A percentile compares a stretch with the other conserved stretches of the same genome.
Conservation (phyloP, 2,888 invertebrate genomes). For the Agrochola macilenta region DNA sequence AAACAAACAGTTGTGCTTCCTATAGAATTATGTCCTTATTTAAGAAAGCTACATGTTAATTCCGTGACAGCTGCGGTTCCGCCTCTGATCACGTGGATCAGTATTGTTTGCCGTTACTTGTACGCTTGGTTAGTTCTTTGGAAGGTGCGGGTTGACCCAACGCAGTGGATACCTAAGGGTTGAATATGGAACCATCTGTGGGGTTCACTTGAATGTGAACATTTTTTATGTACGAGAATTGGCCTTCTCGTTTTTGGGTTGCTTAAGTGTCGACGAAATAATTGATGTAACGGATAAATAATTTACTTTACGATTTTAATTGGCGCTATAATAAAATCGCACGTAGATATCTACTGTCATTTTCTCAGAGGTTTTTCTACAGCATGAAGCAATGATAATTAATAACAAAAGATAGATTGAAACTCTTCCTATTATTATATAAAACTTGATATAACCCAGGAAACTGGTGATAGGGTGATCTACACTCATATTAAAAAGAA, state of each 20-base stretch:
- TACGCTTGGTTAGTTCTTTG: conserved; percentile 66
- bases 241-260: conserved; percentile 1
- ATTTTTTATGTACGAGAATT: too few species aligned
- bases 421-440: background rate
- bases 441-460: background rate
- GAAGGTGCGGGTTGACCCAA: conserved; percentile 67
- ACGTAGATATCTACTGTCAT: background rate
- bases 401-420: background rate
- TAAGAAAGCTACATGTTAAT: conserved; percentile 43
- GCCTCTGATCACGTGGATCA: conserved; percentile 58
- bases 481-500: too few species aligned
- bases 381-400: background rate
- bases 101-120: conserved; percentile 71
- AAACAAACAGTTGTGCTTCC: conserved; percentile 31
- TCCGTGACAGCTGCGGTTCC: conserved; percentile 58
- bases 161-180: conserved; percentile 33
- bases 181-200: conserved; percentile 19
- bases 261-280: background rate
- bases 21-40: conserved; percentile 45
- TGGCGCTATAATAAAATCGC: background rate
- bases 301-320: background rate
- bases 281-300: background rate
- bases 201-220: too few species aligned
- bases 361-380: background rate
- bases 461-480: background rate